Evolutionary conservation across 2,888 invertebrate species (phyloP).

Genomic region (Hyalella azteca): DNA sequence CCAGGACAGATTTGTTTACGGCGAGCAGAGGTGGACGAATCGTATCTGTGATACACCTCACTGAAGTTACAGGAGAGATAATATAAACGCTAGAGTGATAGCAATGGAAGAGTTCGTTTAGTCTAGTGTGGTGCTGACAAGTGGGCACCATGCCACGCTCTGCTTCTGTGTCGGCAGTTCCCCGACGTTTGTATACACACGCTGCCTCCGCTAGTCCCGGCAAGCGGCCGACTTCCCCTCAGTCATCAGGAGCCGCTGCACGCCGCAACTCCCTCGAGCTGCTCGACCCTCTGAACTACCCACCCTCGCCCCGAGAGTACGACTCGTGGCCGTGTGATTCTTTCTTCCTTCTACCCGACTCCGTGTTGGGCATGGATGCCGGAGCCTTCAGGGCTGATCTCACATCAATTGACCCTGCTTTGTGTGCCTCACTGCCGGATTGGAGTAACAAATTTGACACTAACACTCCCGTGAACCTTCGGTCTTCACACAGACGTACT

Average conservation of each 20-base stretch:
- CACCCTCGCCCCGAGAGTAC: conserved; percentile 51
- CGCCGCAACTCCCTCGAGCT: conserved; percentile 28
- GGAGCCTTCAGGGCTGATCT: conserved; percentile 54
- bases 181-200: conserved; percentile 39
- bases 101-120: neutral
- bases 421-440: conserved; percentile 55
- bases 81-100: too few relatives aligned
- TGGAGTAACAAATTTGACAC: conserved; percentile 41
- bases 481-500: conserved; percentile 22
- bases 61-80: too few relatives aligned
- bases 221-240: neutral
- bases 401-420: conserved; percentile 53
- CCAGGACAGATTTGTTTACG: too few relatives aligned
- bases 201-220: neutral
- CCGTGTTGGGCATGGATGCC: conserved; percentile 56
- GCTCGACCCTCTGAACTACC: conserved; percentile 28
- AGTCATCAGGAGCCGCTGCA: neutral
- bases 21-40: too few relatives aligned
- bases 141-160: conserved; percentile 52
- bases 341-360: conserved; percentile 56
- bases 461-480: neutral
- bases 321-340: conserved; percentile 58
- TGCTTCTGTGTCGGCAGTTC: conserved; percentile 55
- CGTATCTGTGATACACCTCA: too few relatives aligned
- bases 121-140: neutral